phyloP scores from a whole-genome alignment of 1,140 invertebrate genomes.

The Caerostris darwini region DNA sequence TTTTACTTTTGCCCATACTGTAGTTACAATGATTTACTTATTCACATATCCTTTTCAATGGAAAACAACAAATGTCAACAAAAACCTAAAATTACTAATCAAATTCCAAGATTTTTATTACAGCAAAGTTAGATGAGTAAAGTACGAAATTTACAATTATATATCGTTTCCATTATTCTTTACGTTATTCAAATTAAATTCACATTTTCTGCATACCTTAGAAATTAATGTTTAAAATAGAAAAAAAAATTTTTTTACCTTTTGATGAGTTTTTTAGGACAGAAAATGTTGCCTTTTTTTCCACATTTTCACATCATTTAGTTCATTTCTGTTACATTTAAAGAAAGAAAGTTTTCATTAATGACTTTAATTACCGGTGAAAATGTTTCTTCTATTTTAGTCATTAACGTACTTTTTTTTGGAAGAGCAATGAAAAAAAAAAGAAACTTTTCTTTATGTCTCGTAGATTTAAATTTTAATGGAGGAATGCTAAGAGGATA shows the following conservation, averaged over 20 bases:
- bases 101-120: no score
- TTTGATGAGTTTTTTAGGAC: background rate
- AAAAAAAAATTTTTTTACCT: background rate
- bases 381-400: background rate
- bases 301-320: slow-evolving; percentile 3
- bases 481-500: background rate
- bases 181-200: background rate
- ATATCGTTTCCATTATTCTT: background rate
- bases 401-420: background rate
- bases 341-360: background rate
- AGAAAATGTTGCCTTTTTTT: background rate
- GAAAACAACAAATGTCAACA: no score
- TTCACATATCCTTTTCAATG: no score
- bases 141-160: background rate
- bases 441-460: background rate
- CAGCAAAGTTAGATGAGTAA: no score
- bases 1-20: no score
- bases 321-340: background rate
- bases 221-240: background rate
- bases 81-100: no score
- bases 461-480: background rate
- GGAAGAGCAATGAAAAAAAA: background rate
- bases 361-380: background rate
- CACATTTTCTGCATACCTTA: background rate
- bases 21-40: no score